These are phyloP conservation scores for Mechanitis messenoides DNA, from an alignment of 2,888 invertebrate species.

Conservation along the genomic window DNA sequence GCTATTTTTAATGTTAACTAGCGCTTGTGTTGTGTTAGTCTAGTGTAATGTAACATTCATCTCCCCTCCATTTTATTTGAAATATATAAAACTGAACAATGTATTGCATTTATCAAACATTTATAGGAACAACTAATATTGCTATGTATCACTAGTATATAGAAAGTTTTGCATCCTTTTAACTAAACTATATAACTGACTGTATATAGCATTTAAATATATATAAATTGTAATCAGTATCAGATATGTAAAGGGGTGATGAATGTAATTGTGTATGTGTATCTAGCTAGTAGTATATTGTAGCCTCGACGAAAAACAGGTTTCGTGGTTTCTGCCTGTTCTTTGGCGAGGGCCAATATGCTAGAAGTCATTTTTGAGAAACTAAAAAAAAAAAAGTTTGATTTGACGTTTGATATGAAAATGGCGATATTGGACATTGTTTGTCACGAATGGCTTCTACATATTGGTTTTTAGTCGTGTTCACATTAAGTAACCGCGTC, in stretches of 20 bases:
- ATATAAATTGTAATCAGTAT: constrained; percentile 9
- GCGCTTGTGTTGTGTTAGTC: constrained; percentile 73
- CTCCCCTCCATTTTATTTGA: constrained; percentile 46
- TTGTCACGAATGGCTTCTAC: constrained; percentile 25
- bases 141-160: too few species aligned
- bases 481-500: constrained; percentile 56
- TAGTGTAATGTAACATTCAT: constrained; percentile 40
- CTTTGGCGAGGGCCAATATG: constrained; percentile 32
- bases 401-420: neutral
- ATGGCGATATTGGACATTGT: neutral
- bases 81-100: neutral
- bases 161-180: too few species aligned
- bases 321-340: constrained; percentile 25
- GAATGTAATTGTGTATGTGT: constrained; percentile 50
- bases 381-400: constrained; percentile 1
- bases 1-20: constrained; percentile 70
- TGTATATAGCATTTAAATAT: neutral
- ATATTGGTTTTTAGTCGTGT: constrained; percentile 42
- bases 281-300: constrained; percentile 58
- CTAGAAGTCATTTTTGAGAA: constrained; percentile 30
- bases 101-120: constrained; percentile 2
- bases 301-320: constrained; percentile 21
- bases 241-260: constrained; percentile 39
- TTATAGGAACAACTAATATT: too few species aligned
- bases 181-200: neutral